Base-by-base conservation (phyloP, 2,797 vertebrate species). In the Bradypus variegatus region DNA sequence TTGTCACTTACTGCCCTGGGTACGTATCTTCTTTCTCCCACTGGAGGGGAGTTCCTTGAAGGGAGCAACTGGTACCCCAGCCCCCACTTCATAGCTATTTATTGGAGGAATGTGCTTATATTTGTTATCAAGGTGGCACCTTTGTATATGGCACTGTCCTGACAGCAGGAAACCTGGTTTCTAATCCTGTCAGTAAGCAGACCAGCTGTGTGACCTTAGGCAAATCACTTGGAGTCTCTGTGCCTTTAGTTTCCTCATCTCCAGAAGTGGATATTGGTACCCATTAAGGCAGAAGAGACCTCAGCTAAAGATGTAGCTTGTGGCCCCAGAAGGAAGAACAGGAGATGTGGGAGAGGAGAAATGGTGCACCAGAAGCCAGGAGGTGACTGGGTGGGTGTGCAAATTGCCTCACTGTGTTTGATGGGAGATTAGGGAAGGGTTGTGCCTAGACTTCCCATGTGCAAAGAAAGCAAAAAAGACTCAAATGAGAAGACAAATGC, bases 381-480 rank as follows among this genome's bases (percentile, higher is more conserved):
- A 33, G 53, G 27, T 29, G 8, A 33, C 33, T 2, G 8, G 12
- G 25, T 0, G 0, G 13, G 8, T 6, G 25, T 65, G 90, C n/a
- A 65, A 67, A 41, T 33, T 1, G 0, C 81, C 80, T 77, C 8
- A 70, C 76, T 75, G 36, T 19, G 23, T 60, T 48, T 55, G 79
- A 16, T 73, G 16, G 64, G 53, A 84, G 50, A 8, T 60, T 16
- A 38, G 72, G 53, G 41, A 19, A 53, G 70, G 85, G 25, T 25
- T 50, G 33, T 36, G 41, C 72, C 70, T 48, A 29, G 76, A 13
- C 5, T n/a, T n/a, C 60, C 12, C 48, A 4, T 0, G 14, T 29
- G 19, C 31, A 69, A 50, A 65, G 65, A 31, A 50, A 82, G 3
- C 53, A 69, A 53, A 58, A 72, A 41, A 4, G 70, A 36, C 31